Conservation (phyloP, 2,888 invertebrate genomes). For the Parnassius glacialis region DNA sequence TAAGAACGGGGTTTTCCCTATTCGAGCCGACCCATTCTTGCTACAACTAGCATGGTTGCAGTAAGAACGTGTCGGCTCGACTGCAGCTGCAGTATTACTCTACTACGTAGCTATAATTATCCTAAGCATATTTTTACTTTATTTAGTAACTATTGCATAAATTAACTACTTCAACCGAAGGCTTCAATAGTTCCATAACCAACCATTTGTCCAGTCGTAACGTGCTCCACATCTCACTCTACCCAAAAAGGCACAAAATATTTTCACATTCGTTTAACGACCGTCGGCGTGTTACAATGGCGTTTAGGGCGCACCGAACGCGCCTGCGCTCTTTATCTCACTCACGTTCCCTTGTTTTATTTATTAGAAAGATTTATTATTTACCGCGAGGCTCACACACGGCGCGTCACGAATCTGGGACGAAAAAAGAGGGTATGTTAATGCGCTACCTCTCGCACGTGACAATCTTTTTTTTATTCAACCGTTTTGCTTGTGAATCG, state of each 20-base stretch:
- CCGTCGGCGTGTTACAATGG: constrained; percentile 67
- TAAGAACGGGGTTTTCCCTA: too few species aligned
- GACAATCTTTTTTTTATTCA: constrained; percentile 60
- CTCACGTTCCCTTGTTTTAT: constrained; percentile 80
- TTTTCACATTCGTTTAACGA: constrained; percentile 78
- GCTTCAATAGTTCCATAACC: constrained; percentile 10
- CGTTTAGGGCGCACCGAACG: constrained; percentile 77
- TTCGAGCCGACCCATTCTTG: too few species aligned
- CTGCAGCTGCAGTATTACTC: too few species aligned
- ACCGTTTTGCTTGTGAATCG: constrained; percentile 46
- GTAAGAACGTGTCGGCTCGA: too few species aligned
- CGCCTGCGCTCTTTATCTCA: constrained; percentile 74
- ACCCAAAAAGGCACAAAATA: constrained; percentile 66
- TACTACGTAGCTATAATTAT: too few species aligned
- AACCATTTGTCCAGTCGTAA: constrained; percentile 23
- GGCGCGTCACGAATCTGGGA: constrained; percentile 76
- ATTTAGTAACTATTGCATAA: too few species aligned
- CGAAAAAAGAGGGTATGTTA: constrained; percentile 75
- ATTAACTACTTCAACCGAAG: too few species aligned
- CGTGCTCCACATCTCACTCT: constrained; percentile 31
- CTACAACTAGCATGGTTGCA: too few species aligned
- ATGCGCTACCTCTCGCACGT: constrained; percentile 68
- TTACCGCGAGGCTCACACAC: constrained; percentile 77
- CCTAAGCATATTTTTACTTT: too few species aligned
- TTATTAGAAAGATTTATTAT: constrained; percentile 81